Percentiles rank a stretch among this genome's conserved stretches.
phyloP scores from a whole-genome alignment of 1,140 invertebrate species.

The Myzus persicae region DNA sequence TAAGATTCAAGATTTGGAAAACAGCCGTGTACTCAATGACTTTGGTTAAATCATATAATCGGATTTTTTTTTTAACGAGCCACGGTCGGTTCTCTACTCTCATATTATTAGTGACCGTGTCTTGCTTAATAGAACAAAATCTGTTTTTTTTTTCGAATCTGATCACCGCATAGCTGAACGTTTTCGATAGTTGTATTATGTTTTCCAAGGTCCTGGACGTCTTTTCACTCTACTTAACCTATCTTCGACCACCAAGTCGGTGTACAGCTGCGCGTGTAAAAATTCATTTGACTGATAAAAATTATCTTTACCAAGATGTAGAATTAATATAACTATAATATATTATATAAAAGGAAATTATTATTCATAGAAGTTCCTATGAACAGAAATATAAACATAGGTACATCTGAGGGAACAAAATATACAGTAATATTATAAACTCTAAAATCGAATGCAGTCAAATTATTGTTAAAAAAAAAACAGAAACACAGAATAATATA shows the following conservation, averaged over 20 bases:
- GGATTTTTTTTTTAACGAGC: background rate
- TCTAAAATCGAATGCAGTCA: no score
- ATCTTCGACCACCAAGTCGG: background rate
- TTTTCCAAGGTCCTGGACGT: background rate
- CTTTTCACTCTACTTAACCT: background rate
- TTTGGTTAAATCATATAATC: background rate
- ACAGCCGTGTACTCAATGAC: background rate
- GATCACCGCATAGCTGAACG: background rate
- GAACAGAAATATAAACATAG: background rate
- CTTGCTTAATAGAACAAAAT: background rate
- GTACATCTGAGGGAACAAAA: no score
- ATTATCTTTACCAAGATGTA: background rate
- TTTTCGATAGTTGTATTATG: background rate
- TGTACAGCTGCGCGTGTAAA: background rate
- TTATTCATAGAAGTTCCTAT: background rate
- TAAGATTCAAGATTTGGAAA: background rate
- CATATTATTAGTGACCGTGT: background rate
- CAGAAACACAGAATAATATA: background rate
- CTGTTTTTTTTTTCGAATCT: background rate
- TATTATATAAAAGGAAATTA: background rate
- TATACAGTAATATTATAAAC: no score
- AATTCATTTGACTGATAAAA: background rate
- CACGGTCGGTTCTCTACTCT: background rate
- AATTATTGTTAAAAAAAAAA: background rate
- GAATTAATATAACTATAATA: background rate